These are phyloP conservation scores for Margaritifera margaritifera DNA, from an alignment of 2,888 invertebrate species.

Conservation along the genomic window DNA sequence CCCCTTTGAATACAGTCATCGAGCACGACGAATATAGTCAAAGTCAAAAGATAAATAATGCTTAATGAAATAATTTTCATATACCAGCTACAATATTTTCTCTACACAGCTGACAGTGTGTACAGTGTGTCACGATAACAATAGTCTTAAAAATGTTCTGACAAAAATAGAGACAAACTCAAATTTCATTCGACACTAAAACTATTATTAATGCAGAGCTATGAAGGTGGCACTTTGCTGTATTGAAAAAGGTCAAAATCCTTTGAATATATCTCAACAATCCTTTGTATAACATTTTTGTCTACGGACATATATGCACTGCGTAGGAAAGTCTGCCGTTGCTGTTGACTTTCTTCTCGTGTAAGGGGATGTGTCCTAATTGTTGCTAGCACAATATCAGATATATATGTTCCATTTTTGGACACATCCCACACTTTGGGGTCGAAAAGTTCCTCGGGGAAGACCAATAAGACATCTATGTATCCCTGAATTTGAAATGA, in stretches of 20 bases:
- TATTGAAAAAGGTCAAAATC: slow-evolving; percentile 5
- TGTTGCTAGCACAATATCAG: not conserved
- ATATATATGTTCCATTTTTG: too few species aligned
- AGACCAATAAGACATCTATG: not conserved
- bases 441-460: not conserved
- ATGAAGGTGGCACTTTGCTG: not conserved
- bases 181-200: too few species aligned
- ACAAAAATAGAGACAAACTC: too few species aligned
- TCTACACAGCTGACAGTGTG: too few species aligned
- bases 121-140: too few species aligned
- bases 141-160: too few species aligned
- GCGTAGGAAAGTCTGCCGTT: not conserved
- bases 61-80: too few species aligned
- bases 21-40: too few species aligned
- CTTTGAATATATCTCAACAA: not conserved
- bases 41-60: too few species aligned
- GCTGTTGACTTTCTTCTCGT: not conserved
- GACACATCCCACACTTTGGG: not conserved
- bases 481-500: slow-evolving; percentile 7
- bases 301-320: not conserved
- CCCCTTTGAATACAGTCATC: too few species aligned
- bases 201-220: too few species aligned
- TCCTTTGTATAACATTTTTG: not conserved
- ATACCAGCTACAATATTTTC: too few species aligned
- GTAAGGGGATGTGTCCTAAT: not conserved